Evolutionary conservation across 35 echinoderm and acorn worm genomes (phyloP), one percentile per base, ranked within the genome.

Genomic region (Ophioderma brevispina): DNA sequence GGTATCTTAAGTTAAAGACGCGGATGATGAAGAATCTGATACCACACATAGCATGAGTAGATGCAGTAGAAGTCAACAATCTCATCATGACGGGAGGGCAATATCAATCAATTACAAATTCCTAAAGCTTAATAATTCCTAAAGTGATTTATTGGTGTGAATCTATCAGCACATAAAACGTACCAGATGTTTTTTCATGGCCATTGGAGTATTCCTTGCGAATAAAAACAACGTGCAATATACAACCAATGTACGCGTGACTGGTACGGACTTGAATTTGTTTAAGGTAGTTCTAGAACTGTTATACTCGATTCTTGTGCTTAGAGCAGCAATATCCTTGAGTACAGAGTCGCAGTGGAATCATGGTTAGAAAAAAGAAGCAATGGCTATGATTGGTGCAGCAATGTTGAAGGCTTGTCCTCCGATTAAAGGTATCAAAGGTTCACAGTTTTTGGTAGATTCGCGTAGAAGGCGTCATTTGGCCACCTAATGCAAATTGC

Each of bases 401-500:
- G 23, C 23, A 1, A 30, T 13, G 4, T 25, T 3, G 59, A 70
- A 70, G 4, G 23, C 59, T 70, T 6, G 17, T 25, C n/a, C 28
- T 25, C 1, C 3, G 28, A 70, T 70, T 8, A 13, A 18, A 6
- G 17, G 15, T 3, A 18, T 30, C 59, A 70, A 70, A 70, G 4
- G 59, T 70, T 70, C 1, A 70, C 59, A 15, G 59, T 70, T 3
- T 25, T 1, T 30, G 59, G 59, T 25, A 70, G 2, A 4, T 8
- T 70, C n/a, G 5, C 23, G 17, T 70, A 25, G 3, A 70, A 15
- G 17, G 17, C 55, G 32, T 70, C 77, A 32, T 76, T 82, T 49
- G 94, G 87, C 40, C 87, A 92, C 1, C 86, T 39, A 0, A 92
- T 38, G 77, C 94, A 96, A 0, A 75, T 5, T 18, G 43, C 56